Conservation (phyloP, 2,888 invertebrate species). For the Lobophora halterata region DNA sequence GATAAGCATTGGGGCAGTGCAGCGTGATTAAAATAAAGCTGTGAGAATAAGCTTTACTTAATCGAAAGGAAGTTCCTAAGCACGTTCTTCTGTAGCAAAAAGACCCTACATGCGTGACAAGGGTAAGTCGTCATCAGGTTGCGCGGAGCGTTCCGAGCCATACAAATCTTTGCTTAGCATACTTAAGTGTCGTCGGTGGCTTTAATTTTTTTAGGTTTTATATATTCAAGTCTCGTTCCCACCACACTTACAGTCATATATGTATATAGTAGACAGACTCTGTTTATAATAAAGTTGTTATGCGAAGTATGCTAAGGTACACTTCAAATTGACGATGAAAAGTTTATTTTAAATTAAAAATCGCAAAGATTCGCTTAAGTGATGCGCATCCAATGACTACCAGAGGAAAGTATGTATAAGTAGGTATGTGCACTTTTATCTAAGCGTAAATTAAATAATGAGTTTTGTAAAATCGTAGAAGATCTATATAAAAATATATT, state of each 20-base stretch:
- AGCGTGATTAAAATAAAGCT: too few species aligned
- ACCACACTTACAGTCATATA: slow-evolving; percentile 66
- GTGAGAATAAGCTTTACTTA: slow-evolving; percentile 44
- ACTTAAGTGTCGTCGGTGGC: slow-evolving; percentile 62
- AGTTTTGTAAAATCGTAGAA: background rate
- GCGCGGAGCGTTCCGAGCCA: slow-evolving; percentile 54
- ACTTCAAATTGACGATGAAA: slow-evolving; percentile 38
- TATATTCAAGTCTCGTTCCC: slow-evolving; percentile 71
- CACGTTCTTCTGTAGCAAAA: slow-evolving; percentile 52
- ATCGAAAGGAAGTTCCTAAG: slow-evolving; percentile 49
- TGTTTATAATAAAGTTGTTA: slow-evolving; percentile 32
- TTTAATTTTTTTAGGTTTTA: slow-evolving; percentile 70
- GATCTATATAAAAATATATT: too few species aligned
- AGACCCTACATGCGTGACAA: slow-evolving; percentile 56
- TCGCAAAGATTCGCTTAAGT: slow-evolving; percentile 39
- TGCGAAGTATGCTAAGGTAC: slow-evolving; percentile 31
- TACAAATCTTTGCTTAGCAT: slow-evolving; percentile 74
- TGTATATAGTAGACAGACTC: slow-evolving; percentile 61
- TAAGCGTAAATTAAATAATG: slow-evolving; percentile 39
- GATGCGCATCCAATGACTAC: slow-evolving; percentile 26
- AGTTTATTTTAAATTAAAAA: slow-evolving; percentile 43
- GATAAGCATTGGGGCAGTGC: too few species aligned
- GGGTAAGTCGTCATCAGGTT: slow-evolving; percentile 54
- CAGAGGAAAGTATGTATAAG: slow-evolving; percentile 70
- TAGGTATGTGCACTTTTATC: slow-evolving; percentile 74